Evolutionary conservation across 1,140 invertebrate species (phyloP), one percentile per base, ranked within the genome.

Genomic region (Brachionus koreanus): DNA sequence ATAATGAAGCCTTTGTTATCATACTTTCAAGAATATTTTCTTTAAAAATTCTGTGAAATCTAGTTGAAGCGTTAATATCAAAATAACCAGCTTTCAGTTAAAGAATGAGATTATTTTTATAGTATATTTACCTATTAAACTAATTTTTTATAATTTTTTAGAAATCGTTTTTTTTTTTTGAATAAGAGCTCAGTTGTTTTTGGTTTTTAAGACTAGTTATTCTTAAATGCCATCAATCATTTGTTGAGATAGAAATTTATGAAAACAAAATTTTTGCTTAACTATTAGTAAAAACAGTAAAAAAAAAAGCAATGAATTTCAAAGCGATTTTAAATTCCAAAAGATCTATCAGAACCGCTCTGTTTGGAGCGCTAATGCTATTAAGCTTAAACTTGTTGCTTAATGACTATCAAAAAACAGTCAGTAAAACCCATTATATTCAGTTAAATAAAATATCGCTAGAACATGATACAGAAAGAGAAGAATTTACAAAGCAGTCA

Each of bases 181-280:
- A 23, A 16, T 49, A 25, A 46, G 29, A 35, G 10, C 39, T 74
- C 37, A 74, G 42, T 74, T 74, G 69, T 74, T 74, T 74, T 74
- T 74, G 13, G 10, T 19, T 69, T 69, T n/a, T 69, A 39, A 69
- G 35, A 69, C 16, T 69, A 19, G 13, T 69, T 69, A 10, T 33
- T 69, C 35, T 37, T 69, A 69, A 74, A 74, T 74, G 69, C 69
- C 69, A 74, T 74, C 69, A 74, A 74, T 74, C 69, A 74, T 74
- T 74, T 13, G 39, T 46, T 72, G 33, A 72, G 67, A 72, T 72
- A 72, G 39, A 42, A 72, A 42, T n/a, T 72, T 16, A 72, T 6
- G n/a, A 46, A 46, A 49, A 74, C 25, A 49, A 46, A 25, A 72
- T 72, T 72, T 72, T 43, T 42, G 7, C 35, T 72, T 39, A 10